phyloP scores from a whole-genome alignment of 2,888 invertebrate genomes.

The Elmis aenea region DNA sequence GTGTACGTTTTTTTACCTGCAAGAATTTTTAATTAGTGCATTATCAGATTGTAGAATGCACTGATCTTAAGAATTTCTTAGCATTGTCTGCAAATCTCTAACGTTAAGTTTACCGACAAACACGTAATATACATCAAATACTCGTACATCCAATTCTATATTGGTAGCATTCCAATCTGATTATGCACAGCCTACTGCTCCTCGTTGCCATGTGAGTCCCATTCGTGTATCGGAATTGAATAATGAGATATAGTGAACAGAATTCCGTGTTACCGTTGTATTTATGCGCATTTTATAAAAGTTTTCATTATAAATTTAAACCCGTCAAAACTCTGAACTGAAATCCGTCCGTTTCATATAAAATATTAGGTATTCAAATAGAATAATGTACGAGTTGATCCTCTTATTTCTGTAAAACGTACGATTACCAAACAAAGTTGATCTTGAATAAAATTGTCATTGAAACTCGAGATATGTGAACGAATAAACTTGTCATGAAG shows the following conservation, averaged over 20 bases:
- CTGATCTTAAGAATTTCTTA: too few relatives aligned
- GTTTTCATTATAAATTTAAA: slow-evolving; percentile 20
- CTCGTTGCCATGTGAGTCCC: slow-evolving; percentile 12
- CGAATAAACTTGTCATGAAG: too few relatives aligned
- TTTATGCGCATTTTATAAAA: slow-evolving; percentile 2
- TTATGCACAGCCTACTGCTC: slow-evolving; percentile 11
- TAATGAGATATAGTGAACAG: slow-evolving; percentile 3
- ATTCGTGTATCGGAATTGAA: slow-evolving; percentile 8
- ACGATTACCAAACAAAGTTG: slow-evolving; percentile 24
- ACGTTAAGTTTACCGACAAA: too few relatives aligned
- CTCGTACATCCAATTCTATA: too few relatives aligned
- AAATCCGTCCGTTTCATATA: slow-evolving; percentile 16
- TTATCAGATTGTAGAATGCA: too few relatives aligned
- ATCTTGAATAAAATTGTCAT: slow-evolving; percentile 28
- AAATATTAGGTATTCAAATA: slow-evolving; percentile 24
- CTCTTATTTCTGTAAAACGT: slow-evolving; percentile 20
- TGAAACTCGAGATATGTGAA: slow-evolving; percentile 17
- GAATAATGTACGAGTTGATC: slow-evolving; percentile 23
- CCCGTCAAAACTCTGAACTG: slow-evolving; percentile 15
- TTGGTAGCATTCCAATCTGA: slow-evolving; percentile 14
- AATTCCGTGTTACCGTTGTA: neutral
- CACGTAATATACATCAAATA: too few relatives aligned
- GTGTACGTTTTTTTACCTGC: too few relatives aligned
- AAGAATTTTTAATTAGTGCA: too few relatives aligned
- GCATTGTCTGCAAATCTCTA: too few relatives aligned